A percentile compares a stretch with the other conserved stretches of the same genome.
Evolutionary conservation across 1,140 invertebrate species (phyloP).

Genomic region (Zaprionus ghesquierei): DNA sequence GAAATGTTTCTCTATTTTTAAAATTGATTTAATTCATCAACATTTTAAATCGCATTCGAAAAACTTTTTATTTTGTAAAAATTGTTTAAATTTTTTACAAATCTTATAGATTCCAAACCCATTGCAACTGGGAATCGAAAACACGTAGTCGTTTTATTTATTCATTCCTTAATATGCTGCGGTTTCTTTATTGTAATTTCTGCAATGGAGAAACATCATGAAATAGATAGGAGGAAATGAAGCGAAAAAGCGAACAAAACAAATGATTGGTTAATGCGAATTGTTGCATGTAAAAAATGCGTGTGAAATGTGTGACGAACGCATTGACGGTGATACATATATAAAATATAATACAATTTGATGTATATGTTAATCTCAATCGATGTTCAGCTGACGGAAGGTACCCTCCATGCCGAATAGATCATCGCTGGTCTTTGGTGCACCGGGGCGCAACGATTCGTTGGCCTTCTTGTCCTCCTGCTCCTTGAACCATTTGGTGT

Average conservation of each 20-base stretch:
- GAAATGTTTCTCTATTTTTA: background rate
- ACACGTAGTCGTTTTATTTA: slow-evolving; percentile 32
- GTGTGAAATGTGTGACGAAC: slow-evolving; percentile 11
- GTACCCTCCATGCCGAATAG: slow-evolving; percentile 92
- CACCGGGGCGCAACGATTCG: slow-evolving; percentile 88
- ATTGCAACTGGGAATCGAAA: background rate
- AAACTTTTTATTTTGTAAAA: too few relatives aligned
- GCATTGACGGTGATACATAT: slow-evolving; percentile 2
- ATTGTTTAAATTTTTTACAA: background rate
- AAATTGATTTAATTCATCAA: too few relatives aligned
- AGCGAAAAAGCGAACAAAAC: slow-evolving; percentile 62
- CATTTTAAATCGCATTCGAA: too few relatives aligned
- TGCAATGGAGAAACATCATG: slow-evolving; percentile 49
- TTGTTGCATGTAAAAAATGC: slow-evolving; percentile 28
- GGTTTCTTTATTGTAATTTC: slow-evolving; percentile 66
- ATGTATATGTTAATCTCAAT: slow-evolving; percentile 83
- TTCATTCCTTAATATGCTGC: slow-evolving; percentile 66
- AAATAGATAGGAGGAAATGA: slow-evolving; percentile 52
- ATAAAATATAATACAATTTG: background rate
- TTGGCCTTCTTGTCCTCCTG: slow-evolving; percentile 89
- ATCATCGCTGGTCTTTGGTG: slow-evolving; percentile 91
- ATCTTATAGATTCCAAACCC: background rate
- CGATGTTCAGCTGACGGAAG: slow-evolving; percentile 90
- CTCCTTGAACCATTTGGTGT: slow-evolving; percentile 89
- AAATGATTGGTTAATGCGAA: slow-evolving; percentile 59